Percentiles rank a stretch among this genome's conserved stretches.
Evolutionary conservation across 2,797 vertebrate species (phyloP).

Genomic region (Brachyrhaphis roseni): DNA sequence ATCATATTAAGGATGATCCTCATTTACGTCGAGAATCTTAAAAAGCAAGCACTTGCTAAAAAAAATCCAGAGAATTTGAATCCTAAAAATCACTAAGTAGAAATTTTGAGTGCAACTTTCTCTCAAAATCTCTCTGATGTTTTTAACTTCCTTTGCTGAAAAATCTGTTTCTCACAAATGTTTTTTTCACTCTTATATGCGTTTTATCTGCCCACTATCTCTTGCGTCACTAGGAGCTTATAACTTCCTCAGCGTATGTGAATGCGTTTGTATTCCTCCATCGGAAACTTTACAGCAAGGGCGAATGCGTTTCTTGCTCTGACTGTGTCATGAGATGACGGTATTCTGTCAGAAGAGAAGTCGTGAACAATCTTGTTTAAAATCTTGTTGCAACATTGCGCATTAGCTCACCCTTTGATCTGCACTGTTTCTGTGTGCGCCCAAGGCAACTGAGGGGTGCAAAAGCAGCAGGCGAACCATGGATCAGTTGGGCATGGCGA

Average conservation of each 20-base stretch:
- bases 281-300: background rate
- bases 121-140: background rate
- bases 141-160: slow-evolving; percentile 4
- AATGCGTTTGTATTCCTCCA: background rate
- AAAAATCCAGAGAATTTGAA: slow-evolving; percentile 39
- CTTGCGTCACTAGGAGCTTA: slow-evolving; percentile 5
- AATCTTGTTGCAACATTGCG: slow-evolving; percentile 59
- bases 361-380: slow-evolving; percentile 64
- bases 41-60: slow-evolving; percentile 46
- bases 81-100: slow-evolving; percentile 20
- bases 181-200: slow-evolving; percentile 4
- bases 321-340: slow-evolving; percentile 24
- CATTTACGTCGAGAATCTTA: slow-evolving; percentile 63
- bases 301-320: slow-evolving; percentile 25
- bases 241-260: background rate
- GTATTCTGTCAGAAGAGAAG: slow-evolving; percentile 54
- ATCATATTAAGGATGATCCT: slow-evolving; percentile 72
- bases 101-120: slow-evolving; percentile 7
- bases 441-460: slow-evolving; percentile 22
- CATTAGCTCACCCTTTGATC: slow-evolving; percentile 39
- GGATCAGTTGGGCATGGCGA: slow-evolving; percentile 43
- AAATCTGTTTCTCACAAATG: background rate
- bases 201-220: background rate
- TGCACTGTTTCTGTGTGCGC: slow-evolving; percentile 29
- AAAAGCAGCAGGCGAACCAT: slow-evolving; percentile 38